Evolutionary conservation across 2,797 vertebrate genomes (phyloP), one percentile per base, ranked within the genome.

Genomic region (Ciconia nigra): DNA sequence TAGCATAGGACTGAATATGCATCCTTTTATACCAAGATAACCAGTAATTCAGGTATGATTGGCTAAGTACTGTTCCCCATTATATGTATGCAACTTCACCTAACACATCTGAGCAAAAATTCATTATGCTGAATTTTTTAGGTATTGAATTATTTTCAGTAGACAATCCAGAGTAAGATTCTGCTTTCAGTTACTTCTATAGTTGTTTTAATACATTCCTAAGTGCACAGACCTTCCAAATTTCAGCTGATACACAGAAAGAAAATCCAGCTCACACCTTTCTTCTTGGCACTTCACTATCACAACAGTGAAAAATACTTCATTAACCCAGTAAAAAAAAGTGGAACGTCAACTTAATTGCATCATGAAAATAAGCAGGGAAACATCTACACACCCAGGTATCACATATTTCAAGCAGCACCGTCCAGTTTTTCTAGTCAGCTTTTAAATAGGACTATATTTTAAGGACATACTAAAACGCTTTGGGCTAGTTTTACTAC

Each of bases 401-500:
- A 91, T 87, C 93, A 89, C 57, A 73, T 90, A 79, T 55, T 90
- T 84, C 80, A 91, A 92, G 74, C 87, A 96, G 86, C 81, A 93
- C 91, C 8, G 74, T 97, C 97, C 88, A 85, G 96, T 97, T 97
- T 93, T 96, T 97, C 97, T 70, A 61, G 96, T 96, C 47, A 74
- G 74, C 57, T 95, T 87, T 91, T 95, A 90, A 95, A 62, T 21
- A 92, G 9, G 78, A 46, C 52, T 57, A 5, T 41, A 52, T 67
- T 94, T 93, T 87, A 94, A 93, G 83, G 78, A 88, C 6, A 22
- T 35, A 61, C 4, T 63, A 84, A 95, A 96, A 52, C 2, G 59
- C 93, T 94, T 65, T 86, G 31, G 73, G 91, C 85, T 83, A 76
- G 15, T 89, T 84, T 84, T 87, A 71, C 67, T 57, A 44, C 67